phyloP scores from a whole-genome alignment of 1,140 invertebrate species.

The Zaprionus capensis region DNA sequence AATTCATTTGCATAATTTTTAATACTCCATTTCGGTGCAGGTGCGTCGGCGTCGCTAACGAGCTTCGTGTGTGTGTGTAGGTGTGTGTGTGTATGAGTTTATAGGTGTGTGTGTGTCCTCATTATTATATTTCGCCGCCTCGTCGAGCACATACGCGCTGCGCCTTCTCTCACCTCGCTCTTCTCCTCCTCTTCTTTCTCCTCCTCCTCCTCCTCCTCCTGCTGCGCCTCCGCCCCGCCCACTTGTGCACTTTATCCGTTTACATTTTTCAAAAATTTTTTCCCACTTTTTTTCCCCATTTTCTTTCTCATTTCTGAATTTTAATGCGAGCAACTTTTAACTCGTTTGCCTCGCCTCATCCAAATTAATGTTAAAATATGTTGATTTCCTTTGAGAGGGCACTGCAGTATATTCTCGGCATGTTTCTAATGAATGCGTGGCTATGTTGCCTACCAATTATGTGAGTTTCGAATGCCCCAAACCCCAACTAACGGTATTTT shows the following conservation, averaged over 20 bases:
- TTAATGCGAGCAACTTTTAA: constrained; percentile 57
- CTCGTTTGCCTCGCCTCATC: constrained; percentile 51
- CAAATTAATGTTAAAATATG: constrained; percentile 77
- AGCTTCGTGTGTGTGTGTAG: constrained; percentile 47
- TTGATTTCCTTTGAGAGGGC: constrained; percentile 69
- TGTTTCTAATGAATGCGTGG: constrained; percentile 49
- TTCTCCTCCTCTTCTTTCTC: not conserved
- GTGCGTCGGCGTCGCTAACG: constrained; percentile 71
- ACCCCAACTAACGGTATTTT: not conserved
- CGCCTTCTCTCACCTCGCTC: not conserved
- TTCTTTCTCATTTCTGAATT: constrained; percentile 33
- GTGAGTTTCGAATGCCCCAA: not conserved
- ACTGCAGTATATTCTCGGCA: constrained; percentile 14
- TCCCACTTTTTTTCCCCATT: constrained; percentile 7
- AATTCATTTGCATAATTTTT: constrained; percentile 83
- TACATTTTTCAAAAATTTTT: constrained; percentile 36
- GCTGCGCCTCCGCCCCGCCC: not conserved
- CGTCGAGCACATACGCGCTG: constrained; percentile 53
- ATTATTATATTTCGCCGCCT: constrained; percentile 78
- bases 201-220: not conserved
- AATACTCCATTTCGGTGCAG: constrained; percentile 79
- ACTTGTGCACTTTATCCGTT: constrained; percentile 49
- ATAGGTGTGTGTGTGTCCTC: constrained; percentile 69
- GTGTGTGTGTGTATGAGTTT: constrained; percentile 29
- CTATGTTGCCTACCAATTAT: constrained; percentile 8